phyloP scores from a whole-genome alignment of 1,140 invertebrate species.

The Aphelenchoides besseyi region DNA sequence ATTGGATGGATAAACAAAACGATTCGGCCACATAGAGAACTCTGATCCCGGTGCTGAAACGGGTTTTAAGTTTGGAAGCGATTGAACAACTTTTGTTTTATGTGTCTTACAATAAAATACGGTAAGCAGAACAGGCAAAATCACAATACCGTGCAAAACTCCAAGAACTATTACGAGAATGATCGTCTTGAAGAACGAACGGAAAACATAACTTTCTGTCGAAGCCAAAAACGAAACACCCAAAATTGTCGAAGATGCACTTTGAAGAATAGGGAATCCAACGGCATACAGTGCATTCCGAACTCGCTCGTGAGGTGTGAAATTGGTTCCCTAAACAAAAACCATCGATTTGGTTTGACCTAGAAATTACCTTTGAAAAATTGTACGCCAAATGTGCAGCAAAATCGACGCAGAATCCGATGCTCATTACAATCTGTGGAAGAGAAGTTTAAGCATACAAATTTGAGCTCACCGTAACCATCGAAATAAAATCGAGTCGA shows the following conservation, averaged over 20 bases:
- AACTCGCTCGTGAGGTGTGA: constrained; percentile 67
- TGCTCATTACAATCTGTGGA: constrained; percentile 93
- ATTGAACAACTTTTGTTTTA: neutral
- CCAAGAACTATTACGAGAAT: constrained; percentile 85
- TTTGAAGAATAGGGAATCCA: constrained; percentile 84
- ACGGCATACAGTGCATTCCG: constrained; percentile 79
- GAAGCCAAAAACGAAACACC: constrained; percentile 81
- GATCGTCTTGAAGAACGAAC: constrained; percentile 98
- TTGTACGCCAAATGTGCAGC: constrained; percentile 94
- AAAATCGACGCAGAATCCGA: constrained; percentile 94
- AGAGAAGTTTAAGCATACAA: too few species aligned
- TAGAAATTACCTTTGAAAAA: constrained; percentile 73
- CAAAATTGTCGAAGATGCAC: constrained; percentile 83
- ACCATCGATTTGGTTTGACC: neutral
- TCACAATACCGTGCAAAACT: constrained; percentile 63
- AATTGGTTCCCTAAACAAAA: constrained; percentile 67
- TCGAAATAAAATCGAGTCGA: constrained; percentile 90
- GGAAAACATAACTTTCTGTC: constrained; percentile 88
- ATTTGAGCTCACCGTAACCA: too few species aligned
- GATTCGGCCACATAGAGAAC: neutral
- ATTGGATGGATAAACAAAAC: neutral
- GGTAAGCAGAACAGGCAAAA: constrained; percentile 75
- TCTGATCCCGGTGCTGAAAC: neutral
- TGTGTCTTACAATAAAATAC: constrained; percentile 5
- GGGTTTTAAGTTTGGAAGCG: neutral